Evolutionary conservation across 1,140 invertebrate genomes (phyloP).

Genomic region (Ceratosolen solmsi): DNA sequence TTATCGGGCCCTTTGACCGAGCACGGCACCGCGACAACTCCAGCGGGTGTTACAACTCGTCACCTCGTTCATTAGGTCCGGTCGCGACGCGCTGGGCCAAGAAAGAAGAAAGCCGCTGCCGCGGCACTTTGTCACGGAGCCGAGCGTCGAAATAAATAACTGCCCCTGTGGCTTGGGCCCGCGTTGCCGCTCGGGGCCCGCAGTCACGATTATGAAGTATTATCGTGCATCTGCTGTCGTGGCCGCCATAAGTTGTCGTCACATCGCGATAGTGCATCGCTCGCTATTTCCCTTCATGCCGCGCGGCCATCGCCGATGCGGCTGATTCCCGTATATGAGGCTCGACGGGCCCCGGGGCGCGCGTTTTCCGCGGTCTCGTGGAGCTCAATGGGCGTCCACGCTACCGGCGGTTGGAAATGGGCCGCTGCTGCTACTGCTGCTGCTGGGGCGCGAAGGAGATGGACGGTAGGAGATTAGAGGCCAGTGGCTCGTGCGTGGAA

Average conservation of each 20-base stretch:
- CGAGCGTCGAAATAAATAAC: slow-evolving; percentile 46
- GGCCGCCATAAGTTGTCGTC: neutral
- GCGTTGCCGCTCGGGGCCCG: neutral
- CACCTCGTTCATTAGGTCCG: slow-evolving; percentile 47
- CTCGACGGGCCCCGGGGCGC: neutral
- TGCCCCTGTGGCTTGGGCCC: neutral
- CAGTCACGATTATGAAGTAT: slow-evolving; percentile 47
- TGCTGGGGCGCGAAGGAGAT: slow-evolving; percentile 21
- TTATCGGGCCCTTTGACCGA: neutral
- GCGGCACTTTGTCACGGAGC: slow-evolving; percentile 44
- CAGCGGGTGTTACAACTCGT: slow-evolving; percentile 16
- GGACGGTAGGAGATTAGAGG: slow-evolving; percentile 16
- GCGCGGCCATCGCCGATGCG: neutral
- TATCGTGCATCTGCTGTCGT: slow-evolving; percentile 28
- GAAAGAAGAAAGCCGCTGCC: slow-evolving; percentile 18
- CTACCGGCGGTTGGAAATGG: neutral
- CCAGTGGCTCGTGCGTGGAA: slow-evolving; percentile 16
- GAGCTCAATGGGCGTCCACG: neutral
- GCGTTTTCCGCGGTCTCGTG: neutral
- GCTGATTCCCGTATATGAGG: neutral
- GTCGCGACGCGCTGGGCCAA: neutral
- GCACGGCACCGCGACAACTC: neutral
- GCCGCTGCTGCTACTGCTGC: neutral
- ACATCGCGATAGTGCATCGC: neutral
- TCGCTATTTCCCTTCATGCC: neutral